A percentile compares a stretch with the other conserved stretches of the same genome.
Conservation (phyloP, 2,797 vertebrate species). For the Presbytis comata region DNA sequence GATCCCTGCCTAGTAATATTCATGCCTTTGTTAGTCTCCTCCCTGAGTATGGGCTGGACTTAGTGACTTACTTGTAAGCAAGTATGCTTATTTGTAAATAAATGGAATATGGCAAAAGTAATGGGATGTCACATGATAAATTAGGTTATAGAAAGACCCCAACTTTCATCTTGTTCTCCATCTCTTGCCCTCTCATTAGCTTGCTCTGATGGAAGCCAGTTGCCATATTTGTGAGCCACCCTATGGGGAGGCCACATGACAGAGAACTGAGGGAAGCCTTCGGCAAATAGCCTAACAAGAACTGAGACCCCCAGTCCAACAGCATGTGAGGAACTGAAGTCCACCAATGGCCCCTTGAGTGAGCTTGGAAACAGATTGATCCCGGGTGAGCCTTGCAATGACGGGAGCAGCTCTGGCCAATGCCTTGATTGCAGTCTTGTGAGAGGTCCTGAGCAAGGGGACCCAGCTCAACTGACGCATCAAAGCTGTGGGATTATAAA, state of each 20-base stretch:
- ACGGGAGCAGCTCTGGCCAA: neutral
- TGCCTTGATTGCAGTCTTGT: neutral
- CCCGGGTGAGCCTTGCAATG: neutral
- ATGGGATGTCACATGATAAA: neutral
- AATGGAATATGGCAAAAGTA: neutral
- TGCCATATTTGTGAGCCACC: neutral
- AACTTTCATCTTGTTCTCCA: neutral
- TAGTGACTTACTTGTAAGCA: neutral
- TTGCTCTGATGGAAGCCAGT: neutral
- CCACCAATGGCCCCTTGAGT: neutral
- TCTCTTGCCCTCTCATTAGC: neutral
- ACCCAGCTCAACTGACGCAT: too few species aligned
- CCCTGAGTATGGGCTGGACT: neutral
- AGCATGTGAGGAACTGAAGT: neutral
- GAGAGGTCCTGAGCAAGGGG: neutral
- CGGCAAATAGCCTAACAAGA: neutral
- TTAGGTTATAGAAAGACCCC: neutral
- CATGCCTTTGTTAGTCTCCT: neutral
- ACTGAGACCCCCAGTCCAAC: neutral
- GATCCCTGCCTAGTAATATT: neutral
- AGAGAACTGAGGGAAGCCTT: neutral
- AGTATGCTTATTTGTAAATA: neutral
- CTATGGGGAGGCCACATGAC: neutral
- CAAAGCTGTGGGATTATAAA: fast-evolving
- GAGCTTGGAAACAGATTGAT: neutral